phyloP scores from a whole-genome alignment of 2,113 vertebrate genomes.

The Rhinoderma darwinii region DNA sequence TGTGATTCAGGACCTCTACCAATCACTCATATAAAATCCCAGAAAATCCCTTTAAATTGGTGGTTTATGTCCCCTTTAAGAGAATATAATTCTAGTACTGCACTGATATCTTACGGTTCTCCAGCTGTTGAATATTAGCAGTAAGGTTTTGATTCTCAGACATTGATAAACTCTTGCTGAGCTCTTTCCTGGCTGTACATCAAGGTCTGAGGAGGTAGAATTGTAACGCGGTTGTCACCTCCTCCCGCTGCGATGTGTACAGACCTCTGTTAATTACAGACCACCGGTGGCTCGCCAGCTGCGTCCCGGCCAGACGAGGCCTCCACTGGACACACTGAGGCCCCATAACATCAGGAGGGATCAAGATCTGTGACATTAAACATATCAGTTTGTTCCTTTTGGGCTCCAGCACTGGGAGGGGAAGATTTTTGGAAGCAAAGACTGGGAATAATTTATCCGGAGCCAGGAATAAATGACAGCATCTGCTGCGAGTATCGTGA shows the following conservation, averaged over 20 bases:
- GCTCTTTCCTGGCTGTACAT: constrained; percentile 24
- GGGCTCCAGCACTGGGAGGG: not conserved
- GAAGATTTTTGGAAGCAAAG: not conserved
- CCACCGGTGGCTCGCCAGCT: not conserved
- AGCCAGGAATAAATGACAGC: constrained; percentile 44
- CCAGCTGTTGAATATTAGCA: not conserved
- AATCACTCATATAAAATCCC: too few relatives aligned
- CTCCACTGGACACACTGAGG: not conserved
- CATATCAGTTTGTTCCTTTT: constrained; percentile 2
- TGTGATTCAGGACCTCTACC: too few relatives aligned
- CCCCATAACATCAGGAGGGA: constrained; percentile 27
- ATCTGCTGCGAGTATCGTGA: not conserved
- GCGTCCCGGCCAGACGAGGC: not conserved
- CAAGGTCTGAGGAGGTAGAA: constrained; percentile 4
- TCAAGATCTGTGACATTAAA: constrained; percentile 2
- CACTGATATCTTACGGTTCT: not conserved
- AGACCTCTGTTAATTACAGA: constrained; percentile 18
- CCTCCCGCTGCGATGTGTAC: not conserved
- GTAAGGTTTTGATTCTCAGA: not conserved
- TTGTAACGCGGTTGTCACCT: not conserved
- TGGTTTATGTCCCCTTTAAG: not conserved
- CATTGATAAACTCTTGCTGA: constrained; percentile 8
- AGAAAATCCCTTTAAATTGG: not conserved
- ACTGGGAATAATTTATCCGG: not conserved
- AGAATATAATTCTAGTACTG: not conserved